These are phyloP conservation scores for Andrena haemorrhoa DNA, from an alignment of 2,888 invertebrate genomes.

Conservation along the genomic window DNA sequence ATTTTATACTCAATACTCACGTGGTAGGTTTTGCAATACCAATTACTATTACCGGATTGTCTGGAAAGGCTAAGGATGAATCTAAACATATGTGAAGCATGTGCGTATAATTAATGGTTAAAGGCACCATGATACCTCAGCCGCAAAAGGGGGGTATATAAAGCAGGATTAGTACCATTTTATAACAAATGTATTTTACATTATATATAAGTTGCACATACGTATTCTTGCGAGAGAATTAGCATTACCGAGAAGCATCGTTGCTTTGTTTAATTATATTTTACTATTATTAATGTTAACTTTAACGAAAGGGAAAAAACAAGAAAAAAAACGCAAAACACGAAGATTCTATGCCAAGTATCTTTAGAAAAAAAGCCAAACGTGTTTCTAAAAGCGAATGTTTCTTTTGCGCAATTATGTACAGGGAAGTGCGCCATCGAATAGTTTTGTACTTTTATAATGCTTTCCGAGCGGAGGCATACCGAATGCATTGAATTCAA, in stretches of 20 bases:
- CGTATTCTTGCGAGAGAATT: conserved; percentile 63
- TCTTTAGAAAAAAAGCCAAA: conserved; percentile 15
- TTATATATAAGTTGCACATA: conserved; percentile 69
- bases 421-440: conserved; percentile 49
- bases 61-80: conserved; percentile 57
- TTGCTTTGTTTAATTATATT: conserved; percentile 64
- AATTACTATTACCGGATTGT: conserved; percentile 69
- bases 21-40: conserved; percentile 73
- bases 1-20: conserved; percentile 71
- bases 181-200: conserved; percentile 72
- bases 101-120: conserved; percentile 70
- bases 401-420: conserved; percentile 48
- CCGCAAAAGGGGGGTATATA: conserved; percentile 67
- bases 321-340: conserved; percentile 13
- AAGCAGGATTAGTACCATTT: conserved; percentile 71
- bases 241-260: conserved; percentile 59
- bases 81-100: conserved; percentile 67
- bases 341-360: conserved; percentile 62
- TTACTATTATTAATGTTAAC: conserved; percentile 40
- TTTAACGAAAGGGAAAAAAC: not conserved
- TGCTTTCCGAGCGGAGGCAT: conserved; percentile 30
- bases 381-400: conserved; percentile 15
- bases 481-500: conserved; percentile 43
- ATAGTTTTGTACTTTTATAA: conserved; percentile 65
- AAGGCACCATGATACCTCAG: conserved; percentile 71